Percentiles rank a stretch among this genome's conserved stretches.
Conservation (phyloP, 2,797 vertebrate species). For the Sebastes iracundus region DNA sequence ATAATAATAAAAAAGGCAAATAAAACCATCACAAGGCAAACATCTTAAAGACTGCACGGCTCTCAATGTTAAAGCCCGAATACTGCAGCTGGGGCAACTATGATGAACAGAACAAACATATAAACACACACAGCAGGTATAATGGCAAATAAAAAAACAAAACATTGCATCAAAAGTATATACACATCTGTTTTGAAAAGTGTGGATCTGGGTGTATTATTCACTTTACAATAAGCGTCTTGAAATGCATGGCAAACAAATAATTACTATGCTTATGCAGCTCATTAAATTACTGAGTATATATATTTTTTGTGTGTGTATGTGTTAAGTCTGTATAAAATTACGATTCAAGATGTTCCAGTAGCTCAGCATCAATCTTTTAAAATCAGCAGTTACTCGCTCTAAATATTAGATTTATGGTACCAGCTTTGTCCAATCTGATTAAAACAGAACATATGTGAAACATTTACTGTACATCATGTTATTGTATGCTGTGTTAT, state of each 20-base stretch:
- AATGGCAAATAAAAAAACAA: conserved; percentile 7
- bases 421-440: conserved; percentile 29
- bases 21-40: conserved; percentile 44
- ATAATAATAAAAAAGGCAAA: conserved; percentile 39
- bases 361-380: conserved; percentile 35
- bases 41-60: conserved; percentile 9
- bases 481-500: neutral
- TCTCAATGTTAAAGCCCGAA: neutral
- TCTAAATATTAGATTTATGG: conserved; percentile 48
- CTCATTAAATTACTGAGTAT: neutral
- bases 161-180: neutral
- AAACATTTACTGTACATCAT: conserved; percentile 34
- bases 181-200: conserved; percentile 10
- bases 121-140: conserved; percentile 9
- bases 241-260: conserved; percentile 8
- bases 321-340: conserved; percentile 23
- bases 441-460: conserved; percentile 21
- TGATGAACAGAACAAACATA: conserved; percentile 1
- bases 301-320: too few relatives aligned
- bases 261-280: neutral
- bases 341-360: conserved; percentile 43
- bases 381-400: conserved; percentile 35
- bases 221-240: neutral
- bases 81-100: conserved; percentile 2
- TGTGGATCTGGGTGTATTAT: neutral